Evolutionary conservation across 2,113 vertebrate genomes (phyloP).

Genomic region (Orthonyx spaldingii): DNA sequence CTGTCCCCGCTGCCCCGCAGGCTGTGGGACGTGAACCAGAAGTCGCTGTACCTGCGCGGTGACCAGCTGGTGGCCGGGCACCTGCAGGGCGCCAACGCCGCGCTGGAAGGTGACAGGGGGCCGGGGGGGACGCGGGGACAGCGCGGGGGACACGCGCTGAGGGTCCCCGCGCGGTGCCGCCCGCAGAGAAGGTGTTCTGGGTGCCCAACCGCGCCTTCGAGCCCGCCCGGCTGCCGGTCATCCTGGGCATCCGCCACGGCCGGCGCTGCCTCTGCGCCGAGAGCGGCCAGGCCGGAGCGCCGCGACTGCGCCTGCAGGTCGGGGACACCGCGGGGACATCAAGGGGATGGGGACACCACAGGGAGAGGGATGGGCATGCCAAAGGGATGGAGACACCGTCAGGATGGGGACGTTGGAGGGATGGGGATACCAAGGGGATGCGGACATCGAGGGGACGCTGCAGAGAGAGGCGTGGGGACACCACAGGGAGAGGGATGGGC

Average conservation of each 20-base stretch:
- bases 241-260: neutral
- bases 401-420: neutral
- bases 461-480: too few species aligned
- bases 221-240: neutral
- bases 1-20: neutral
- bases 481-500: neutral
- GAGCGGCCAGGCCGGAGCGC: neutral
- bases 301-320: neutral
- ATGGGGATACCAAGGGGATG: fast-evolving
- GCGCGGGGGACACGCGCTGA: neutral
- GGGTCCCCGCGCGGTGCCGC: neutral
- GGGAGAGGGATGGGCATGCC: neutral
- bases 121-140: neutral
- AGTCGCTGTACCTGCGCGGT: neutral
- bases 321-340: neutral
- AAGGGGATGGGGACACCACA: fast-evolving
- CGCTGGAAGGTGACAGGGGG: neutral
- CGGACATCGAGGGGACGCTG: too few species aligned
- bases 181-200: neutral
- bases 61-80: neutral
- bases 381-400: neutral
- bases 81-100: neutral
- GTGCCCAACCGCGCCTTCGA: neutral
- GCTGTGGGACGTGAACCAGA: neutral
- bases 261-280: neutral